phyloP scores from a whole-genome alignment of 2,888 invertebrate species.

The Eupithecia centaureata region DNA sequence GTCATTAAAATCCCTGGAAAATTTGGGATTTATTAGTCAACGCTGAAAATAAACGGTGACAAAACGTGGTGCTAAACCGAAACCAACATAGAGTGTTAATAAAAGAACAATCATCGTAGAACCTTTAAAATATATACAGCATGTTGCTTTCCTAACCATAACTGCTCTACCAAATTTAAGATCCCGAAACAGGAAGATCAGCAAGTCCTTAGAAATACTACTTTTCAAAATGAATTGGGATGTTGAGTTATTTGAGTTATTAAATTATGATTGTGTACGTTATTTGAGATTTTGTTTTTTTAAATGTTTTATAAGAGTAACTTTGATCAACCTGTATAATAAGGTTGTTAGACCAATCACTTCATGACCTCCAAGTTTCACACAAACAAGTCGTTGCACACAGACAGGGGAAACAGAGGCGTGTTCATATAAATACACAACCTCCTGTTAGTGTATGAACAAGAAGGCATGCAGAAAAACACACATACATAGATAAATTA shows the following conservation, averaged over 20 bases:
- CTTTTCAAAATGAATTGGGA: neutral
- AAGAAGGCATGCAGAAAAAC: constrained; percentile 52
- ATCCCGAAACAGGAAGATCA: neutral
- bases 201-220: neutral
- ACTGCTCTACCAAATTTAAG: neutral
- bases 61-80: neutral
- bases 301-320: neutral
- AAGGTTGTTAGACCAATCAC: constrained; percentile 59
- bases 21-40: constrained; percentile 45
- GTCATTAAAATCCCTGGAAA: constrained; percentile 22
- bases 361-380: constrained; percentile 71
- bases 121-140: constrained; percentile 26
- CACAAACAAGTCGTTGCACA: constrained; percentile 60
- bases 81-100: constrained; percentile 45
- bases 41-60: constrained; percentile 56
- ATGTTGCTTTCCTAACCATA: neutral
- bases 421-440: constrained; percentile 69
- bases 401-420: constrained; percentile 60
- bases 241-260: neutral
- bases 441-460: constrained; percentile 35
- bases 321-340: neutral
- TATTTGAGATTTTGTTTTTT: neutral
- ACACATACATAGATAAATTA: constrained; percentile 54
- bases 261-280: neutral
- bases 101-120: constrained; percentile 49